A percentile compares a stretch with the other conserved stretches of the same genome.
Conservation (phyloP, 2,797 vertebrate species). For the Esox lucius region DNA sequence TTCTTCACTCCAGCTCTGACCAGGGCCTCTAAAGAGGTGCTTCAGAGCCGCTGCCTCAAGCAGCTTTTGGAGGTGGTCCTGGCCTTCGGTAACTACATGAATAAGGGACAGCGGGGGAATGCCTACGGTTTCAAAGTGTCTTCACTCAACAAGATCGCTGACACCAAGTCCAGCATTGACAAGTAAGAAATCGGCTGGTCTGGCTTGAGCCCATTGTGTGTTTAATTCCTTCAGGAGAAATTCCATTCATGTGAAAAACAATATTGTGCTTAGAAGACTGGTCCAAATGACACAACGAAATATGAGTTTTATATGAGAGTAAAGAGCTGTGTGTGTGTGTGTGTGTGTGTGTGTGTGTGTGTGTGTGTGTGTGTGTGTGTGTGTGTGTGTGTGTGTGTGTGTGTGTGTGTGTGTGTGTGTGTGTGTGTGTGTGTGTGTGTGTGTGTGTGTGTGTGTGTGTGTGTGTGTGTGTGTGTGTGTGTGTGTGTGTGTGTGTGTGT, state of each 20-base stretch:
- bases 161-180: conserved; percentile 99
- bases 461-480: too few relatives aligned
- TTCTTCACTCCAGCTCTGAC: conserved; percentile 78
- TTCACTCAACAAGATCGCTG: conserved; percentile 97
- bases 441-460: too few relatives aligned
- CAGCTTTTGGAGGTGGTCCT: conserved; percentile 96
- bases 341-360: too few relatives aligned
- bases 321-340: too few relatives aligned
- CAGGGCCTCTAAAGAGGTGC: conserved; percentile 87
- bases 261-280: neutral
- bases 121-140: conserved; percentile 97
- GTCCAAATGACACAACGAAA: neutral
- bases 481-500: too few relatives aligned
- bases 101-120: conserved; percentile 97
- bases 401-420: too few relatives aligned
- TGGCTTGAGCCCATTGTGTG: neutral
- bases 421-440: too few relatives aligned
- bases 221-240: neutral
- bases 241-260: neutral
- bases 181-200: conserved; percentile 81
- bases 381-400: too few relatives aligned
- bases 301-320: neutral
- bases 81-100: conserved; percentile 99
- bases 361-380: too few relatives aligned
- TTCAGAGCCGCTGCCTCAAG: conserved; percentile 88